phyloP scores from a whole-genome alignment of 1,140 invertebrate genomes.

The Cylas formicarius region DNA sequence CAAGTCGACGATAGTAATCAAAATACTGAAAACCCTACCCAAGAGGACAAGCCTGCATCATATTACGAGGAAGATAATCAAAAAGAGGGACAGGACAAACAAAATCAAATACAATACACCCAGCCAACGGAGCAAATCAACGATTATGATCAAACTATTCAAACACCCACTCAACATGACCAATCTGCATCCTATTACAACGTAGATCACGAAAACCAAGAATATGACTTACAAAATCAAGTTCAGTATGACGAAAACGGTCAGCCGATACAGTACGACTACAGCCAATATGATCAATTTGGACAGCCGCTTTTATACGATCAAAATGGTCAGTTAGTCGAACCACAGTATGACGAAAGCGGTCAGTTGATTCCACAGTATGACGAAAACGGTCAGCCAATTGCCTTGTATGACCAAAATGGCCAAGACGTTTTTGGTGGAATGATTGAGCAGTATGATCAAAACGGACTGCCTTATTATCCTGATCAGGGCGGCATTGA shows the following conservation, averaged over 20 bases:
- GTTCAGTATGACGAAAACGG: slow-evolving; percentile 15
- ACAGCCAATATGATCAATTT: slow-evolving; percentile 10
- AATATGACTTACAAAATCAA: neutral
- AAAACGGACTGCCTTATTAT: slow-evolving; percentile 21
- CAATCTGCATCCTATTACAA: slow-evolving; percentile 3
- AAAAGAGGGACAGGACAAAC: too few relatives aligned
- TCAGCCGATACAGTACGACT: slow-evolving; percentile 9
- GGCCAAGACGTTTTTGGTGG: slow-evolving; percentile 10
- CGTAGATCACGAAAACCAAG: too few relatives aligned
- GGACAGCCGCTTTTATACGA: slow-evolving; percentile 23
- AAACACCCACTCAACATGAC: slow-evolving; percentile 9
- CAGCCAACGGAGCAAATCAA: too few relatives aligned
- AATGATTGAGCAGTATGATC: slow-evolving; percentile 23
- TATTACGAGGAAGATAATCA: too few relatives aligned
- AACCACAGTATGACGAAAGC: slow-evolving; percentile 26
- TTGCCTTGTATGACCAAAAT: slow-evolving; percentile 20
- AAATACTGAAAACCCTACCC: neutral
- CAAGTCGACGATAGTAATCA: slow-evolving; percentile 13
- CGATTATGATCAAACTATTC: slow-evolving; percentile 13
- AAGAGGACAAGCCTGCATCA: too few relatives aligned
- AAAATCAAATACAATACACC: too few relatives aligned
- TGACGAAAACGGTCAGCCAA: slow-evolving; percentile 26
- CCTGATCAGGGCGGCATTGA: neutral
- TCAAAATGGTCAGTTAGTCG: slow-evolving; percentile 21
- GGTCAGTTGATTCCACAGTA: slow-evolving; percentile 27